Evolutionary conservation across 2,797 vertebrate genomes (phyloP).

Genomic region (Squalus acanthias): DNA sequence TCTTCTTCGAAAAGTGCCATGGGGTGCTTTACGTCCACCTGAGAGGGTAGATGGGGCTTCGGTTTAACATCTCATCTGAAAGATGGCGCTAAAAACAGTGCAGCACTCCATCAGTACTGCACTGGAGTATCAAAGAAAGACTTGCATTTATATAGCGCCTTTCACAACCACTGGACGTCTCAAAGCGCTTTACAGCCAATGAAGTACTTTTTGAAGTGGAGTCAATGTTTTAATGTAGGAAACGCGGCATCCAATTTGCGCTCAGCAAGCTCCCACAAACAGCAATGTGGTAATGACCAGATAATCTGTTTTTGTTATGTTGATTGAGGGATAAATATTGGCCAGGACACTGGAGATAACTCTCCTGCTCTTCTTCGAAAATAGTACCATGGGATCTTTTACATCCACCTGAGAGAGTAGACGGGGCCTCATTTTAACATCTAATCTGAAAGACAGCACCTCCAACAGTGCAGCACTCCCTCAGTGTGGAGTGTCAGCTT

Average conservation of each 20-base stretch:
- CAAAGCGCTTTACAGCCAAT: no score
- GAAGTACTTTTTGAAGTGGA: no score
- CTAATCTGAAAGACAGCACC: neutral
- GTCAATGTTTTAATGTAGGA: no score
- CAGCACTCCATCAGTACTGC: neutral
- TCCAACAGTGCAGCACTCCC: neutral
- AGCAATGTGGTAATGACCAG: neutral
- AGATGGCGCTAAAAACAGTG: neutral
- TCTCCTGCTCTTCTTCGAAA: neutral
- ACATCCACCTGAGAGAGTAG: neutral
- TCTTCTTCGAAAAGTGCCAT: neutral
- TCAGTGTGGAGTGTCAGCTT: no score
- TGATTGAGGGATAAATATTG: neutral
- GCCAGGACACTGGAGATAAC: no score
- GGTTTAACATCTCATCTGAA: neutral
- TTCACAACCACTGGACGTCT: no score
- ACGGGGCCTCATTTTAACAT: neutral
- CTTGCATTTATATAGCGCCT: no score
- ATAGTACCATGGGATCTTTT: neutral
- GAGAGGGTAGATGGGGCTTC: neutral
- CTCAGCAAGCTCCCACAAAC: no score
- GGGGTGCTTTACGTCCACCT: neutral
- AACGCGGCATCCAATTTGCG: no score
- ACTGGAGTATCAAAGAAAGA: no score
- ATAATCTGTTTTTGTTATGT: neutral